Base-by-base conservation (phyloP, 2,797 vertebrate genomes). In the Sciaenops ocellatus region DNA sequence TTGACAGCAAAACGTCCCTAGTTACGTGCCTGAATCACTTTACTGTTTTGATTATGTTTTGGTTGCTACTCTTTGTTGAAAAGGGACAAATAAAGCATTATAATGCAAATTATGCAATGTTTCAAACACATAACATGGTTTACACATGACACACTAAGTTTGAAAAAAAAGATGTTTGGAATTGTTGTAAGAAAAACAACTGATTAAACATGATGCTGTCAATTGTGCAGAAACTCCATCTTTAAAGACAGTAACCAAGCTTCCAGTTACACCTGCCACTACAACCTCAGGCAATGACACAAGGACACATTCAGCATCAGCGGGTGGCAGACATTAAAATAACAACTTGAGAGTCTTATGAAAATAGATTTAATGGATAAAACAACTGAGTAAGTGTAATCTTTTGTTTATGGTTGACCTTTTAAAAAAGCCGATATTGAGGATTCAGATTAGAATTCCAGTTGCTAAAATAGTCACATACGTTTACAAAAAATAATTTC, bases 281-380 rank as follows among this genome's bases (percentile, higher is more conserved):
- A 63, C 51, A 64, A 61, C 63, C 64, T 71, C 41, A 71, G 55
- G 17, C 78, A 81, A 20, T 59, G 1, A 69, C 47, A 69, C 42
- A 60, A 47, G 22, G 48, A 69, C 15, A 76, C 38, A 61, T 51
- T 66, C 38, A 80, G 67, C 54, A 50, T 64, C 56, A 64, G 63
- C 38, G 13, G 24, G 59, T 69, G 30, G 44, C 41, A 20, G 22
- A 65, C n/a, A 47, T 67, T n/a, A 54, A 82, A 79, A 68, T 76
- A 74, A 62, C 85, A 84, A 75, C 79, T 87, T 83, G 51, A 87
- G 52, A 79, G 22, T 61, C 12, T 61, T 67, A 61, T 57, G 28
- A 72, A 77, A 84, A 87, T 63, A 66, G 0, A 74, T 63, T 26
- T 15, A 64, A 6, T 20, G 20, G 84, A 76, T 48, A 79, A 86